Evolutionary conservation across 2,113 vertebrate genomes (phyloP), one percentile per base, ranked within the genome.

Genomic region (Protomyctophum bolini): DNA sequence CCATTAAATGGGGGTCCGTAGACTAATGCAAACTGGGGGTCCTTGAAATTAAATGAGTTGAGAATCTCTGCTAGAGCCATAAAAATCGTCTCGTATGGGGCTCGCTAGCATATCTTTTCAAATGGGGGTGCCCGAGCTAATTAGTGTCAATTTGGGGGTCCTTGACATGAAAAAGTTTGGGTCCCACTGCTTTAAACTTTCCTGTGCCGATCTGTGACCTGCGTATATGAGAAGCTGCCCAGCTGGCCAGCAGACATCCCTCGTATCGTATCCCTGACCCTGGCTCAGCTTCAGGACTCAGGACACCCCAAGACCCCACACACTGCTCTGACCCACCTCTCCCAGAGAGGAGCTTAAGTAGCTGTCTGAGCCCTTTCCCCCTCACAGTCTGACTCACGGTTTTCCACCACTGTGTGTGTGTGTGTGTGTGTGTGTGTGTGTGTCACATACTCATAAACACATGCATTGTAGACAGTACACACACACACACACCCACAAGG

Each of bases 361-460:
- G 41, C 59, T 9, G 58, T 78, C 74, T 66, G 63, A 70, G 8
- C 29, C 69, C 66, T 61, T 61, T 70, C 70, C 67, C 54, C 74
- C 69, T 65, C 58, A 33, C 14, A 46, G 10, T 10, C 11, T 80
- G 77, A 83, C 65, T 71, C 57, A 77, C 47, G 49, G 56, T 74
- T 76, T 83, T 58, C 71, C 73, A 73, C 56, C 49, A 55, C 70
- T 64, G 72, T 64, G 65, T 63, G 63, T 72, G 5, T 41, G 33
- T 41, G 33, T 41, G 33, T 41, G 33, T 41, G 33, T 41, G 33
- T 41, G 33, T 41, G 33, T 41, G 33, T 41, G 33, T 41, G 33
- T 41, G 33, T 41, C 33, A 41, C 33, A 41, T 41, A 41, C 33
- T 41, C 33, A 41, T 6, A 41, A 41, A 41, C 3, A 41, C 33